These are phyloP conservation scores for Drosophila oshimai DNA, from an alignment of 1,140 invertebrate species.

Conservation along the genomic window DNA sequence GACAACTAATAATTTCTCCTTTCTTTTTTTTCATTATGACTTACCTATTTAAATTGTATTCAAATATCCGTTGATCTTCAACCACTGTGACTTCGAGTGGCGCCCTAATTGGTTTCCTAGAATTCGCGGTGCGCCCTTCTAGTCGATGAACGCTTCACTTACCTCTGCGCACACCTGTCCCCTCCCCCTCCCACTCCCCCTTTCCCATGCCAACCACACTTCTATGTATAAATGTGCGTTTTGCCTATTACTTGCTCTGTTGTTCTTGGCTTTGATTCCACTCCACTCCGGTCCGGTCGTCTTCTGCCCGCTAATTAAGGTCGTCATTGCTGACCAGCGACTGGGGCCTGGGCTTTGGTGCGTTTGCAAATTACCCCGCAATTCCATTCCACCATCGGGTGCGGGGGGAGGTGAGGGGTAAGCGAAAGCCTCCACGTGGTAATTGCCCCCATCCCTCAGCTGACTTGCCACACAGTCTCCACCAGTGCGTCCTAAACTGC, in stretches of 20 bases:
- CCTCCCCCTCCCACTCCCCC: conserved; percentile 9
- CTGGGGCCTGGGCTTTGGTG: conserved; percentile 59
- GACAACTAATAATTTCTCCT: too few relatives aligned
- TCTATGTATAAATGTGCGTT: conserved; percentile 46
- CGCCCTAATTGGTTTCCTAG: conserved; percentile 75
- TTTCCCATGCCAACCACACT: not conserved
- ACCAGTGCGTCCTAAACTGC: conserved; percentile 53
- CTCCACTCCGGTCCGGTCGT: not conserved
- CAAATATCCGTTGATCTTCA: not conserved
- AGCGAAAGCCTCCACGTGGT: conserved; percentile 32
- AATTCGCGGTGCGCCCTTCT: conserved; percentile 57
- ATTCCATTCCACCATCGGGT: conserved; percentile 52
- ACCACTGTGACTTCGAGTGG: conserved; percentile 37
- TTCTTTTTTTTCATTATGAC: too few relatives aligned
- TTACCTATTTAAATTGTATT: not conserved
- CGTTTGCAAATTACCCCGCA: conserved; percentile 78
- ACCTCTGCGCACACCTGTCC: not conserved
- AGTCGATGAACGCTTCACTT: conserved; percentile 28
- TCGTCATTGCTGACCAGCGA: conserved; percentile 49
- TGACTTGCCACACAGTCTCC: conserved; percentile 13
- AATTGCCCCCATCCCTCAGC: conserved; percentile 42
- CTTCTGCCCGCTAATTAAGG: conserved; percentile 68
- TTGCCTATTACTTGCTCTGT: conserved; percentile 62
- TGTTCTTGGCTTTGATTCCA: conserved; percentile 27
- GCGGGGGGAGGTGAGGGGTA: not conserved